phyloP scores from a whole-genome alignment of 2,888 invertebrate genomes.

The Pyrocoelia pectoralis region DNA sequence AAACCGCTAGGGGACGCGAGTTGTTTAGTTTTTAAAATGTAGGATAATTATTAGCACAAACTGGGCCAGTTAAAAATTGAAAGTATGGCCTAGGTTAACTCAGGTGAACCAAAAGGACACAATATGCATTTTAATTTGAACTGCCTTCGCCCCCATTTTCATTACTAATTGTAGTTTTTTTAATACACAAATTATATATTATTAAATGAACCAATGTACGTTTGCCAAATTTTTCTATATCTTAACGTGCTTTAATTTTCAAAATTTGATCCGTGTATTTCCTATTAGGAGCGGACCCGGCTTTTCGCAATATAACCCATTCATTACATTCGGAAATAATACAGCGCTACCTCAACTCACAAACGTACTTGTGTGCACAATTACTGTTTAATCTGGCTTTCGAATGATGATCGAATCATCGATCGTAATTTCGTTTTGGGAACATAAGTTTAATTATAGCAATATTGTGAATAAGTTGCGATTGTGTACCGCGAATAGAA shows the following conservation, averaged over 20 bases:
- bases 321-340: too few relatives aligned
- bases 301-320: too few relatives aligned
- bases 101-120: slow-evolving; percentile 23
- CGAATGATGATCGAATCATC: too few relatives aligned
- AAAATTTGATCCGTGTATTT: not conserved
- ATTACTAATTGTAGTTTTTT: too few relatives aligned
- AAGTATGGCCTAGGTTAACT: slow-evolving; percentile 34
- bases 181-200: not conserved
- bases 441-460: not conserved
- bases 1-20: not conserved
- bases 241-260: too few relatives aligned
- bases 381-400: too few relatives aligned
- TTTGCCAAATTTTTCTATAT: slow-evolving; percentile 7
- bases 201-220: slow-evolving; percentile 3
- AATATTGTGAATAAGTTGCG: not conserved
- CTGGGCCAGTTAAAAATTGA: slow-evolving; percentile 27
- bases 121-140: not conserved
- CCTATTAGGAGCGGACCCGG: too few relatives aligned
- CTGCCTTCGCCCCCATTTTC: too few relatives aligned
- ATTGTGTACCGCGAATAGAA: not conserved
- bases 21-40: slow-evolving; percentile 6
- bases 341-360: too few relatives aligned
- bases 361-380: too few relatives aligned
- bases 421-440: too few relatives aligned
- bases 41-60: not conserved